Base-by-base conservation (phyloP, 2,797 vertebrate species). In the Arnoldichthys spilopterus region DNA sequence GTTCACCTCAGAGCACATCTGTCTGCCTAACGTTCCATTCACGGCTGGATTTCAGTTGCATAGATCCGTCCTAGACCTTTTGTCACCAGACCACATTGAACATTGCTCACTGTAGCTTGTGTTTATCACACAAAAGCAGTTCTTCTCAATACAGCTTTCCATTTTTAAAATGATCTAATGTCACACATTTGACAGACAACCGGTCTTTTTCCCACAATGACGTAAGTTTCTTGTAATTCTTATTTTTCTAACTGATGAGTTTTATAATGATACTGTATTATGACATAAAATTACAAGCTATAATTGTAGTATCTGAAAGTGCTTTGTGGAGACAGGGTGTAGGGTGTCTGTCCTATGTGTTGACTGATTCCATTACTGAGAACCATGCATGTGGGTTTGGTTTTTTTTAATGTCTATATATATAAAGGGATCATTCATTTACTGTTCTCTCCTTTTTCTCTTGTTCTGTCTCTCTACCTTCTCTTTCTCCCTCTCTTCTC, bases 21-120 rank as follows among this genome's bases (percentile, higher is more conserved):
- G 82, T 84, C 86, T 83, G 82, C 82, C 77, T 74, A 79, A 84
- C 71, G 72, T 78, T 77, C 74, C 82, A 78, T 84, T 84, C 86
- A 83, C 81, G 61, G 79, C 79, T 83, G 79, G 74, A 73, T 83
- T 84, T 80, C 54, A 77, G 82, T 83, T 77, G 79, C 84, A 77
- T 73, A 75, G 82, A 72, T 83, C 74, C 84, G 82, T 83, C 54
- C 61, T 84, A 62, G 74, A 58, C 49, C 79, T 76, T 71, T 72
- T 67, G 76, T 78, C 74, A 37, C 68, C 28, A 32, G 20, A 75
- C 58, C 71, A 78, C 47, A 85, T 74, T 62, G 45, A 81, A 81
- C 79, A 72, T 81, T 66, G 58, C 69, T 81, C 76, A 76, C 68
- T 76, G 22, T 82, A 80, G 62, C 70, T 24, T 70, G 43, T 58